Conservation (phyloP, 2,797 vertebrate species). For the Artibeus lituratus region DNA sequence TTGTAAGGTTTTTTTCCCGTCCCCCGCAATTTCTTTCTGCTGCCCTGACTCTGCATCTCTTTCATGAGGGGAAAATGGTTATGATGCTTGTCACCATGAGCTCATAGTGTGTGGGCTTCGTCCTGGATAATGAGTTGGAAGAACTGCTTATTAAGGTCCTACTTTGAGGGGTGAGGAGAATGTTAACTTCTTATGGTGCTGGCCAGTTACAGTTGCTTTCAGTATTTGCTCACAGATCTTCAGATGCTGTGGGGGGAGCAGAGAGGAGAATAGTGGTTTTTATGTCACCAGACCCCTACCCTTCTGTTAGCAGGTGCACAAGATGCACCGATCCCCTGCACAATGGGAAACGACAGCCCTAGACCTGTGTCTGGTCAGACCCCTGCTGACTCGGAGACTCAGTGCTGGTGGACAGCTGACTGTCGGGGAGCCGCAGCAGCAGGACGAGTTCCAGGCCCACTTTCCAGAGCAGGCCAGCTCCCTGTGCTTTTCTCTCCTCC, state of each 20-base stretch:
- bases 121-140: background rate
- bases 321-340: background rate
- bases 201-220: background rate
- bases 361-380: background rate
- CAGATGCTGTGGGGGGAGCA: background rate
- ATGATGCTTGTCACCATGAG: background rate
- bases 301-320: background rate
- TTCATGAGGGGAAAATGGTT: background rate
- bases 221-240: background rate
- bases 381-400: background rate
- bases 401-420: background rate
- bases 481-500: background rate
- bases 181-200: background rate
- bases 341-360: background rate
- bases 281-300: no score
- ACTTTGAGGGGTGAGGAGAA: background rate
- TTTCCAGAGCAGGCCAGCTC: background rate
- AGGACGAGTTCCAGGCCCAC: background rate
- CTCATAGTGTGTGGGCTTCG: background rate
- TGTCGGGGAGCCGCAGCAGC: background rate
- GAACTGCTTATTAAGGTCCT: background rate
- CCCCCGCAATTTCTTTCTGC: background rate
- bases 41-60: background rate
- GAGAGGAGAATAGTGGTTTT: background rate
- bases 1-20: background rate